These are phyloP conservation scores for Zoanthus sociatus DNA, from an alignment of 92 coral and sea anemone species.

Conservation along the genomic window DNA sequence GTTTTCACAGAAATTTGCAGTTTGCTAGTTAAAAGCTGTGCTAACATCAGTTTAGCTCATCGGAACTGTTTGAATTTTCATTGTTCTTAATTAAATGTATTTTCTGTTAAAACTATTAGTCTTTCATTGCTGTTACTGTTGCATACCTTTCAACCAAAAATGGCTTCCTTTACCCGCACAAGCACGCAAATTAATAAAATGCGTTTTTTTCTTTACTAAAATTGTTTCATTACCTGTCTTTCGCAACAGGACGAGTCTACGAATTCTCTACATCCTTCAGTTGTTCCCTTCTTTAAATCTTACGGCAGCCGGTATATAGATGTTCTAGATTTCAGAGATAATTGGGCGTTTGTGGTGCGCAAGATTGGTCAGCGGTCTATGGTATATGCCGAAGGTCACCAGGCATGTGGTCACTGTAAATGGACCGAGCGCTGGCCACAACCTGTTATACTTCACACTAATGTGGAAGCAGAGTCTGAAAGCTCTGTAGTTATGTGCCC, in stretches of 20 bases:
- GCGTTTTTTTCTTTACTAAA: neutral
- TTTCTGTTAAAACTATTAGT: no score
- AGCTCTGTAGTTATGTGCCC: conserved; percentile 5
- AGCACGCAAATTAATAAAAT: neutral
- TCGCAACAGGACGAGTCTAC: conserved; percentile 23
- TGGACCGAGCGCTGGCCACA: conserved; percentile 41
- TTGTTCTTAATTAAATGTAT: no score
- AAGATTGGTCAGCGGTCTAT: conserved; percentile 39
- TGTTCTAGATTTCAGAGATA: conserved; percentile 9
- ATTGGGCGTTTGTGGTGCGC: conserved; percentile 43
- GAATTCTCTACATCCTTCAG: conserved; percentile 24
- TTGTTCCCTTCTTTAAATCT: conserved; percentile 38
- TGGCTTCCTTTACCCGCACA: neutral
- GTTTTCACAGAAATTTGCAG: no score
- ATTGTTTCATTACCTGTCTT: neutral
- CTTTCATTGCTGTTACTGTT: no score
- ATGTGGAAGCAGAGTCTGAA: neutral
- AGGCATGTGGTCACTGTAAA: conserved; percentile 16
- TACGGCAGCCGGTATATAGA: conserved; percentile 37
- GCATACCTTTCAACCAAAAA: neutral
- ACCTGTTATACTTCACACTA: conserved; percentile 48
- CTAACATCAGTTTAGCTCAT: no score
- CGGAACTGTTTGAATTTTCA: no score
- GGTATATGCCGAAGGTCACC: conserved; percentile 35
- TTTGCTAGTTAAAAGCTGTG: no score